Evolutionary conservation across 1,140 invertebrate genomes (phyloP).

Genomic region (Drosophila kanapiae): DNA sequence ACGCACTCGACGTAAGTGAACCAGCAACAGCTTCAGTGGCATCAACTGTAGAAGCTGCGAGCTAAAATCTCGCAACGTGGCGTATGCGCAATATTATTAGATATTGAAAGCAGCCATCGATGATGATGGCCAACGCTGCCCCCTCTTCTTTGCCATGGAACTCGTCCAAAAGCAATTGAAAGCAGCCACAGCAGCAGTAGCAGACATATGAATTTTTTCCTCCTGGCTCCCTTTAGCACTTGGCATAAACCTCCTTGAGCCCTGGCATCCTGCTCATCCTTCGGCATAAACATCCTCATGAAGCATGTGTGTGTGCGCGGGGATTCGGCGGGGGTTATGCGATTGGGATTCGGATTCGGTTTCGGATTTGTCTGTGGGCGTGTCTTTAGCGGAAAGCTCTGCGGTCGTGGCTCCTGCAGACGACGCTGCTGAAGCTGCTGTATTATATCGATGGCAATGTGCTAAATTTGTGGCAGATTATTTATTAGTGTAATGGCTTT

Average conservation of each 20-base stretch:
- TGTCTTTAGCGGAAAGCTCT: constrained; percentile 47
- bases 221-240: constrained; percentile 29
- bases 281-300: constrained; percentile 47
- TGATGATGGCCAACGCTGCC: constrained; percentile 41
- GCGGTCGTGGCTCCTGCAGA: constrained; percentile 31
- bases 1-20: constrained; percentile 78
- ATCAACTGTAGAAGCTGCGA: constrained; percentile 21
- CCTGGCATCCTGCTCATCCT: constrained; percentile 28
- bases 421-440: constrained; percentile 41
- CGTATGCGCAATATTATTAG: constrained; percentile 82
- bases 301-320: constrained; percentile 17
- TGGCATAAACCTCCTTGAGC: constrained; percentile 26
- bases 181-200: constrained; percentile 68
- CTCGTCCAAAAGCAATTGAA: constrained; percentile 68
- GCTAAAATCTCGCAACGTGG: constrained; percentile 59
- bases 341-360: constrained; percentile 45
- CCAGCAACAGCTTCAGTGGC: constrained; percentile 52
- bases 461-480: constrained; percentile 77
- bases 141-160: constrained; percentile 1
- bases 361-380: constrained; percentile 59
- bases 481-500: constrained; percentile 78
- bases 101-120: constrained; percentile 81
- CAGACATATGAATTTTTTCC: constrained; percentile 77
- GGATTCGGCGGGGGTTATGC: constrained; percentile 20
- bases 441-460: constrained; percentile 77